Evolutionary conservation across 2,797 vertebrate species (phyloP).

Genomic region (Manis pentadactyla): DNA sequence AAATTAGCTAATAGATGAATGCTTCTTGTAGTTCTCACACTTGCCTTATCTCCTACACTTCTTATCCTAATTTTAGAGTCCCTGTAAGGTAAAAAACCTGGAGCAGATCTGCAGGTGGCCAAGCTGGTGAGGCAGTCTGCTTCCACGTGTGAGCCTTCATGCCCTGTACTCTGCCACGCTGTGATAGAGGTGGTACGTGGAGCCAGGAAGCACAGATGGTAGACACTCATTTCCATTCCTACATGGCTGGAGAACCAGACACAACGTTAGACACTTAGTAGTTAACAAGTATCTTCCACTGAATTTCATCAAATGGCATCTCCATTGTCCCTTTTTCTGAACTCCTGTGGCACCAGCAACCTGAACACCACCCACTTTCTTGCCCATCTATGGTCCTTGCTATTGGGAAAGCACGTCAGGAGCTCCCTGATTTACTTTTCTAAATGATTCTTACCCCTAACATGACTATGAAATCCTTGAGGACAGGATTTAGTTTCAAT

Average conservation of each 20-base stretch:
- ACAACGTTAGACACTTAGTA: neutral
- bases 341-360: neutral
- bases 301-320: neutral
- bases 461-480: neutral
- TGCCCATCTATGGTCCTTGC: neutral
- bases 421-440: neutral
- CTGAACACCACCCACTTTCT: neutral
- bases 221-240: neutral
- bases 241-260: neutral
- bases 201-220: neutral
- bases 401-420: too few species aligned
- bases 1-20: neutral
- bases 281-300: neutral
- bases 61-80: neutral
- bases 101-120: neutral
- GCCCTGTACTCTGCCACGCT: neutral
- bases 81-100: neutral
- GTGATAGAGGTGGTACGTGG: too few species aligned
- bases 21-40: neutral
- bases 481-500: neutral
- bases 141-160: neutral
- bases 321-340: neutral
- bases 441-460: neutral
- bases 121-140: neutral
- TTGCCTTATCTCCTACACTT: neutral